These are phyloP conservation scores for Poeciliopsis occidentalis DNA, from an alignment of 2,113 vertebrate species.

Conservation along the genomic window DNA sequence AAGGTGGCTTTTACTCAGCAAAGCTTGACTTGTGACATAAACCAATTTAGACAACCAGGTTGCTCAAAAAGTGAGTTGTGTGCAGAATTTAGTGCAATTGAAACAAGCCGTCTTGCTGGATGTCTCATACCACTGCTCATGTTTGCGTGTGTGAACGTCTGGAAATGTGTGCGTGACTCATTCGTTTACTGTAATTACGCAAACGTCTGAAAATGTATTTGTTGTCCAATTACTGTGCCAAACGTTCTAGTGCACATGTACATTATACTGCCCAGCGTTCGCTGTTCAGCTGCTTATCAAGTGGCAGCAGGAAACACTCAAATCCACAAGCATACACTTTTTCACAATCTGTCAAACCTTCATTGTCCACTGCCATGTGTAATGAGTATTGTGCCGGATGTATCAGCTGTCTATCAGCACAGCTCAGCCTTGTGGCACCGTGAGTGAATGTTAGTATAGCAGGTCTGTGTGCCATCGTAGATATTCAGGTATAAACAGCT, in stretches of 20 bases:
- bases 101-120: conserved; percentile 49
- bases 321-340: conserved; percentile 2
- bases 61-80: conserved; percentile 41
- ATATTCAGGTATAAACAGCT: conserved; percentile 61
- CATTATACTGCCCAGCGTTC: not conserved
- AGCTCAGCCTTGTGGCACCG: conserved; percentile 33
- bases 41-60: conserved; percentile 58
- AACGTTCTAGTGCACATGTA: not conserved
- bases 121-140: conserved; percentile 8
- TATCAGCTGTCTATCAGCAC: conserved; percentile 48
- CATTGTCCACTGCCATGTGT: conserved; percentile 8
- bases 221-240: conserved; percentile 1
- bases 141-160: not conserved
- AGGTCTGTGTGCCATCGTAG: conserved; percentile 27
- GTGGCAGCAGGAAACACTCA: conserved; percentile 24
- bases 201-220: conserved; percentile 7
- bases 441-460: conserved; percentile 41
- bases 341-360: conserved; percentile 20
- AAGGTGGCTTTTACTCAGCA: conserved; percentile 40
- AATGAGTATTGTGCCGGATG: conserved; percentile 38
- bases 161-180: not conserved
- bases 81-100: conserved; percentile 57
- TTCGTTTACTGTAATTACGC: conserved; percentile 28
- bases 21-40: conserved; percentile 60
- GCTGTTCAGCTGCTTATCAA: conserved; percentile 29